Conservation (phyloP, 1,140 invertebrate species). For the Diploscapter pachys region DNA sequence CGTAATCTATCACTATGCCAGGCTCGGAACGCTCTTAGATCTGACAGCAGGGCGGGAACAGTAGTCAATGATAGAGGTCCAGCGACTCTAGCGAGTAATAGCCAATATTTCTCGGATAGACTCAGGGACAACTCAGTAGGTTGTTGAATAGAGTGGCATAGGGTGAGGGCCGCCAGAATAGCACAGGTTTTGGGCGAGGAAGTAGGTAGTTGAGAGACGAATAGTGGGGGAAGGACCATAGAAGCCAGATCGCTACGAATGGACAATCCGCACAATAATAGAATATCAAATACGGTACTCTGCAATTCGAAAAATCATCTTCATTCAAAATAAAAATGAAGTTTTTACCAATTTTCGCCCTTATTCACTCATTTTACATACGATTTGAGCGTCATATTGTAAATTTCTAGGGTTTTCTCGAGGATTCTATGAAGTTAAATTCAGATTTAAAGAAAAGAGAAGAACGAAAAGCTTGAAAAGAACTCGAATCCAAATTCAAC, state of each 20-base stretch:
- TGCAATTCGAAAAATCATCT: background rate
- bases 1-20: slow-evolving; percentile 16
- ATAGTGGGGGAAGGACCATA: slow-evolving; percentile 10
- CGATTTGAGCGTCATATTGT: background rate
- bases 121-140: background rate
- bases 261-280: slow-evolving; percentile 7
- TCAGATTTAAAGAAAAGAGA: background rate
- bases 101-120: slow-evolving; percentile 14
- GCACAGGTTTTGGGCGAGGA: slow-evolving; percentile 13
- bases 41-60: slow-evolving; percentile 4
- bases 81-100: slow-evolving; percentile 9
- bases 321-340: background rate
- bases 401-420: background rate
- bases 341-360: background rate
- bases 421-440: too few relatives aligned
- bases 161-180: slow-evolving; percentile 3
- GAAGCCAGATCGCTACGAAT: background rate
- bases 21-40: slow-evolving; percentile 8
- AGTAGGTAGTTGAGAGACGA: slow-evolving; percentile 15
- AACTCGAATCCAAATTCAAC: too few relatives aligned
- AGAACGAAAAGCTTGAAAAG: too few relatives aligned
- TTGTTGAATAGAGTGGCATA: slow-evolving; percentile 8
- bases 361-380: background rate
- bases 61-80: background rate
- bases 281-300: slow-evolving; percentile 21